A percentile compares a stretch with the other conserved stretches of the same genome.
These are phyloP conservation scores for Aplysina aerophoba DNA, from an alignment of 37 sponge, comb jelly and placozoan species.

Conservation along the genomic window DNA sequence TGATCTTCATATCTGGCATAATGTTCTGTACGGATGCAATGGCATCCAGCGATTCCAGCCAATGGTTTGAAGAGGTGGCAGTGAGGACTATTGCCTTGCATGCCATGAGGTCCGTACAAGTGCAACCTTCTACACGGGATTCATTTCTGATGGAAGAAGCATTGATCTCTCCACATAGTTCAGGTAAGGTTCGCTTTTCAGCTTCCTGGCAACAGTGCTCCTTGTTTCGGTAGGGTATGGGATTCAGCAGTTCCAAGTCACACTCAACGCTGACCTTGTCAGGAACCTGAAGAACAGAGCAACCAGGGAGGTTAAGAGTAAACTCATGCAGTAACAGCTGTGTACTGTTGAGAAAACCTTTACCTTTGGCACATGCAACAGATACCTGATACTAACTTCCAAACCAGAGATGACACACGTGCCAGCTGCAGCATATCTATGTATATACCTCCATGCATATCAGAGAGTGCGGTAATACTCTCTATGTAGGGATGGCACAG, in stretches of 20 bases:
- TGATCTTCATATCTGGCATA: slow-evolving; percentile 25
- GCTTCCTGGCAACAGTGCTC: background rate
- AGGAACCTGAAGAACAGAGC: too few species aligned
- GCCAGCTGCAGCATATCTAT: too few species aligned
- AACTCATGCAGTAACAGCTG: too few species aligned
- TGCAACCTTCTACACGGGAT: background rate
- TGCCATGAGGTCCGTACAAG: slow-evolving; percentile 25
- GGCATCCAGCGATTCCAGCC: slow-evolving; percentile 10
- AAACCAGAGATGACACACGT: too few species aligned
- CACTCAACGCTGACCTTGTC: too few species aligned
- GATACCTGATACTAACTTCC: too few species aligned
- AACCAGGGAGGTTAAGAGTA: too few species aligned
- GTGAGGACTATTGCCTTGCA: slow-evolving; percentile 32
- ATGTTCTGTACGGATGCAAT: slow-evolving; percentile 28
- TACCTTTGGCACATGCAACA: too few species aligned
- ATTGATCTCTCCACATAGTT: slow-evolving; percentile 18
- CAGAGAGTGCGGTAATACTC: too few species aligned
- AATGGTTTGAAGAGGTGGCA: slow-evolving; percentile 26
- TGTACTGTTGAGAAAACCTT: too few species aligned
- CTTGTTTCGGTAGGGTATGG: slow-evolving; percentile 9
- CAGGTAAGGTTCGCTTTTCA: background rate
- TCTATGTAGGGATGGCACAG: too few species aligned
- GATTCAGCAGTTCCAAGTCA: background rate
- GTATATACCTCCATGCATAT: too few species aligned
- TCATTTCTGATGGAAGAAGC: background rate